These are phyloP conservation scores for Entomyzon cyanotis DNA, from an alignment of 2,113 vertebrate species.

Conservation along the genomic window DNA sequence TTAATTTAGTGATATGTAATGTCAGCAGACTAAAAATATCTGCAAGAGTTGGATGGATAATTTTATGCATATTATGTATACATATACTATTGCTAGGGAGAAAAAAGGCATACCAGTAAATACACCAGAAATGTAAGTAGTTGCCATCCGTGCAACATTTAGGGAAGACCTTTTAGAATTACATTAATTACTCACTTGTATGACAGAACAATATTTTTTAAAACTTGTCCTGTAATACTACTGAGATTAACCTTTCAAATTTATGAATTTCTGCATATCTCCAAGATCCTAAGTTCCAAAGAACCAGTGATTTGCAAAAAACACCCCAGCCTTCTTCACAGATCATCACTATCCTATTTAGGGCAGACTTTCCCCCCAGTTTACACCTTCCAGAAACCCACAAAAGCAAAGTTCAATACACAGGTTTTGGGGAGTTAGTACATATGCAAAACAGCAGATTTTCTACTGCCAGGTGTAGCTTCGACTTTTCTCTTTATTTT, in stretches of 20 bases:
- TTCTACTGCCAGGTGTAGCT: background rate
- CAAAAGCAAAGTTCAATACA: background rate
- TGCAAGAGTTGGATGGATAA: background rate
- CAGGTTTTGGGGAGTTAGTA: background rate
- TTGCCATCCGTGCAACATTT: background rate
- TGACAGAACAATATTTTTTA: background rate
- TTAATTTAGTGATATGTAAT: background rate
- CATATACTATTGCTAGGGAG: background rate
- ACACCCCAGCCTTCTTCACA: background rate
- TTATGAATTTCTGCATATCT: background rate
- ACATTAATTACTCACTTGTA: background rate
- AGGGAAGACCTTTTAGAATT: background rate
- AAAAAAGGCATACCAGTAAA: background rate
- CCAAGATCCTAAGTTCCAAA: background rate
- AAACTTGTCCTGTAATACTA: background rate
- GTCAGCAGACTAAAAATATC: background rate
- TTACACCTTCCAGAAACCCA: background rate
- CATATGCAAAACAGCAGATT: background rate
- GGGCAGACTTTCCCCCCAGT: accelerated
- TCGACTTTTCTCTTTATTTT: background rate
- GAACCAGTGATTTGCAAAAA: background rate
- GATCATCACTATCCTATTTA: background rate
- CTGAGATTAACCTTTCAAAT: background rate
- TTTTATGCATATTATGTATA: background rate
- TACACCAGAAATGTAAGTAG: background rate